These are phyloP conservation scores for Rhabdophis nuchalis DNA, from an alignment of 2,797 vertebrate genomes.

Conservation along the genomic window DNA sequence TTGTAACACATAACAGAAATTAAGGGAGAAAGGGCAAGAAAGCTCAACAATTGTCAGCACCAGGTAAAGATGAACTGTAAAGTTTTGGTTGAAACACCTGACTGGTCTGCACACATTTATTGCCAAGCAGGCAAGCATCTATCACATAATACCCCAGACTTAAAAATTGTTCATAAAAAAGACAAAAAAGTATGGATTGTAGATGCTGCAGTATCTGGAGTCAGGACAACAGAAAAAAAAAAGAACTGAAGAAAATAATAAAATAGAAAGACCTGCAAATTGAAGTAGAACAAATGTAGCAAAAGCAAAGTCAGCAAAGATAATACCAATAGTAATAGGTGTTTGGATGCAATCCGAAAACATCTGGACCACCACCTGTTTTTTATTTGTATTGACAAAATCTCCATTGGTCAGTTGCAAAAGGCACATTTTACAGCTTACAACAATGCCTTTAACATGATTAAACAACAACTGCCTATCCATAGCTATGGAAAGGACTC, in stretches of 20 bases:
- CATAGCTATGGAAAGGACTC: neutral
- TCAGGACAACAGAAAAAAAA: neutral
- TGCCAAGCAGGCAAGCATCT: neutral
- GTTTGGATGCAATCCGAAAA: neutral
- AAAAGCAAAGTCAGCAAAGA: neutral
- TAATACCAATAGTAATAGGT: neutral
- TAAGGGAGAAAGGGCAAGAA: neutral
- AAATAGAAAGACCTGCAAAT: neutral
- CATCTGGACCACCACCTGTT: neutral
- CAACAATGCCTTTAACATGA: neutral
- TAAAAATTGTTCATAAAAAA: neutral
- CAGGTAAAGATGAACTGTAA: neutral
- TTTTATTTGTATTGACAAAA: neutral
- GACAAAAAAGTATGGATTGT: neutral
- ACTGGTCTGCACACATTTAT: neutral
- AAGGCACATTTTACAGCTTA: neutral
- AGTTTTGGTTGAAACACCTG: neutral
- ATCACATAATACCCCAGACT: neutral
- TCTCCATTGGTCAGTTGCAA: neutral
- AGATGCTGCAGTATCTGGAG: neutral
- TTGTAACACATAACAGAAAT: neutral
- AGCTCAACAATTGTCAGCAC: neutral
- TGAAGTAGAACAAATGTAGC: neutral
- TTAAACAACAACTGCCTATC: neutral
- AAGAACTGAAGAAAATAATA: neutral